Evolutionary conservation across 1,140 invertebrate species (phyloP), one percentile per base, ranked within the genome.

Genomic region (Callitettix versicolor): DNA sequence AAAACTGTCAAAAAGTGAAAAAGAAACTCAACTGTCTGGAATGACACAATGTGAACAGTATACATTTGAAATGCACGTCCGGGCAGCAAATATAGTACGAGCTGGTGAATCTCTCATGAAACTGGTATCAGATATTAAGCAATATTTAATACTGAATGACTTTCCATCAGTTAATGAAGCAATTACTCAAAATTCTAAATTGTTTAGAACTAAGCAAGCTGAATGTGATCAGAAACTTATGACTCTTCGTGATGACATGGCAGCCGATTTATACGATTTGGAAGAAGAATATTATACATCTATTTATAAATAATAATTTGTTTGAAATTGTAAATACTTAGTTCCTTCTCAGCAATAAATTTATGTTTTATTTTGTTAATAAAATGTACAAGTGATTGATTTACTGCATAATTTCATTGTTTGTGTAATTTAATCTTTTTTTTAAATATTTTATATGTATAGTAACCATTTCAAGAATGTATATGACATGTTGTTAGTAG

Each of bases 211-310:
- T 0, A 91, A 91, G 66, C 91, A 95, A 73, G 81, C 82, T 22
- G 91, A 95, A 65, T 91, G 88, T 72, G 95, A 98, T 73, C 86
- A 88, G 63, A 96, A 95, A 73, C 71, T 97, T 14, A 90, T 93
- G 78, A 85, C 84, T 24, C 67, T 98, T 17, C 67, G 93, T 53
- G 94, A 97, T 70, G 94, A 97, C 65, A 93, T 97, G 79, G 89
- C 93, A 24, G 83, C 88, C 43, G 92, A 97, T 74, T 73, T 98
- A 0, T 95, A 93, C 74, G 94, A 97, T 72, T 73, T 97, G 36
- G 94, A 98, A 78, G 93, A 97, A 73, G 95, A 98, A 76, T 97
- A 96, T 72, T 97, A 95, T 68, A 94, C 88, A 4, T 95, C 92
- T 58, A 84, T 88, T 63, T 94, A 91, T 71, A 96, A 96, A 73